Base-by-base conservation (phyloP, 64 coral and sea anemone genomes). In the Dendronephthya gigantea region DNA sequence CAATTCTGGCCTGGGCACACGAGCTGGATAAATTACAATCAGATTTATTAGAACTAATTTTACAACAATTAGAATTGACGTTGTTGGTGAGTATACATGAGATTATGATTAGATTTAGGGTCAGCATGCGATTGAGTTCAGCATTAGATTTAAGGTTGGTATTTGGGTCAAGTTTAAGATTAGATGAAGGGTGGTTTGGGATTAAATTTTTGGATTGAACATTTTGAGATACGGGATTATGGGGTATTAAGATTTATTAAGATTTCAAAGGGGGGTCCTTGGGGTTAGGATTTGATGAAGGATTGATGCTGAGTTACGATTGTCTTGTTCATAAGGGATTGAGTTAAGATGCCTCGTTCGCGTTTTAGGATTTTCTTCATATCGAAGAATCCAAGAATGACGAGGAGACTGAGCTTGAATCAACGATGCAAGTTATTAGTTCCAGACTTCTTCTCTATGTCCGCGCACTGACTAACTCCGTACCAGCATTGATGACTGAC, bases 11-110 rank as follows among this genome's bases (percentile, higher is more conserved):
- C 74, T 97, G 94, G 94, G 84, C 89, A 28, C 88, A 86, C 43
- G 94, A 97, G n/a, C 83, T 97, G 62, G 89, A 87, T 33, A 97
- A 82, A 87, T 36, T 97, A 17, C 91, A 97, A 39, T 83, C 91
- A 50, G 86, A 86, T 68, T 81, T 97, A 69, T 82, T 90, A 27
- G 72, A 47, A 31, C 89, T 91, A 29, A 34, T 97, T 12, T 76
- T 97, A 41, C 66, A 49, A 9, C 87, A 89, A 30, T 68, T 97
- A 81, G 91, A 97, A 82, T 50, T 50, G 32, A 49, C 83, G 16
- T 23, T 92, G 7, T 79, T 66, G 39, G 91, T 89, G 48, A 69
- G 87, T 88, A 62, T 39, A 39, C 0, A n/a, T n/a, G n/a, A n/a
- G n/a, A n/a, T n/a, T n/a, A n/a, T n/a, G n/a, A n/a, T n/a, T n/a